Evolutionary conservation across 2,888 invertebrate species (phyloP).

Genomic region (Cryptus viduatorius): DNA sequence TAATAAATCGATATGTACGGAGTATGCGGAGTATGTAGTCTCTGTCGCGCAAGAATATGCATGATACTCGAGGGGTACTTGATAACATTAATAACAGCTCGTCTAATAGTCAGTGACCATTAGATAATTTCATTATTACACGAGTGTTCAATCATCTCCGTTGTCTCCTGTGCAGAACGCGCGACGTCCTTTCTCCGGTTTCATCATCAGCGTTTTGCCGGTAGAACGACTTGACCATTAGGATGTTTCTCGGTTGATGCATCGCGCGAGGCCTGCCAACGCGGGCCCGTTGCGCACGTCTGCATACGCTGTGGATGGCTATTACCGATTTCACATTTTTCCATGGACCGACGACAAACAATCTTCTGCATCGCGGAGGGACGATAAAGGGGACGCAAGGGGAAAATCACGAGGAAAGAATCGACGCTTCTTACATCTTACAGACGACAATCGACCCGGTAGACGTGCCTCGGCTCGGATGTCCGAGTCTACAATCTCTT

Average conservation of each 20-base stretch:
- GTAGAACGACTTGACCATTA: constrained; percentile 49
- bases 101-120: constrained; percentile 18
- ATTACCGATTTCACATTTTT: constrained; percentile 74
- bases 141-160: constrained; percentile 49
- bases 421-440: constrained; percentile 33
- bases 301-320: constrained; percentile 30
- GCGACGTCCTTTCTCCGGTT: constrained; percentile 36
- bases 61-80: neutral
- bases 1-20: too few relatives aligned
- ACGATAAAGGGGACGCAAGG: constrained; percentile 38
- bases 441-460: constrained; percentile 62
- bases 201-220: constrained; percentile 51
- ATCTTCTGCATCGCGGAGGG: constrained; percentile 60
- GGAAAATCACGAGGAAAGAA: constrained; percentile 11
- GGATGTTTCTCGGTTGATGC: constrained; percentile 21
- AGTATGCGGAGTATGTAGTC: neutral
- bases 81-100: constrained; percentile 60
- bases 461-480: constrained; percentile 63
- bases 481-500: constrained; percentile 41
- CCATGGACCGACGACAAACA: constrained; percentile 56
- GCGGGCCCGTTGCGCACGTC: constrained; percentile 71
- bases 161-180: constrained; percentile 18
- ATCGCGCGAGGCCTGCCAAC: neutral
- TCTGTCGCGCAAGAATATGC: too few relatives aligned
- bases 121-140: constrained; percentile 52